Conservation (phyloP, 2,888 invertebrate species). For the Tuberolachnus salignus region DNA sequence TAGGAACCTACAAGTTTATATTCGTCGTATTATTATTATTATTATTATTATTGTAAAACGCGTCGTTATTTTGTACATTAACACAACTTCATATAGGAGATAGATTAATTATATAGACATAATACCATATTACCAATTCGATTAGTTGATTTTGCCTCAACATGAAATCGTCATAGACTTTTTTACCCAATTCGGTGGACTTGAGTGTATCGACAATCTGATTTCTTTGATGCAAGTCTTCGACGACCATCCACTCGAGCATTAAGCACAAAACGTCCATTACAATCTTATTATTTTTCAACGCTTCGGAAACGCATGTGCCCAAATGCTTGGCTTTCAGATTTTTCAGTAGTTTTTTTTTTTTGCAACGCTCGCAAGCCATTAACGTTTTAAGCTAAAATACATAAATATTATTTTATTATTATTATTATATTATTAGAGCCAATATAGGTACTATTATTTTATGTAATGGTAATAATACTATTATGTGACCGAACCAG, state of each 20-base stretch:
- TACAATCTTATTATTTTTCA: slow-evolving; percentile 71
- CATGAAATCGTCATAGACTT: slow-evolving; percentile 74
- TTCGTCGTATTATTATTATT: too few relatives aligned
- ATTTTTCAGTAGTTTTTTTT: slow-evolving; percentile 74
- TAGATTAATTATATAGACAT: not conserved
- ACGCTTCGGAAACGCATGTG: slow-evolving; percentile 74
- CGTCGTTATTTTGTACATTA: not conserved
- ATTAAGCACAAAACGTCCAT: slow-evolving; percentile 76
- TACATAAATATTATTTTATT: not conserved
- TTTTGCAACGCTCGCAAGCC: slow-evolving; percentile 72
- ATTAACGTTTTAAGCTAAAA: slow-evolving; percentile 68
- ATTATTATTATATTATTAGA: too few relatives aligned
- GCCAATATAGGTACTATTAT: too few relatives aligned
- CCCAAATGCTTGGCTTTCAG: slow-evolving; percentile 73
- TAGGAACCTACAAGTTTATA: too few relatives aligned
- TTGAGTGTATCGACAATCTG: slow-evolving; percentile 65
- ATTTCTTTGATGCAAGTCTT: slow-evolving; percentile 65
- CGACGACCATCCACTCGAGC: slow-evolving; percentile 76
- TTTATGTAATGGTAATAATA: too few relatives aligned
- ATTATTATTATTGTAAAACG: too few relatives aligned
- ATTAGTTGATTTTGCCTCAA: slow-evolving; percentile 75
- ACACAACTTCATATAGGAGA: not conserved
- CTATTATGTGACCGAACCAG: too few relatives aligned
- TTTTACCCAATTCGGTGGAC: slow-evolving; percentile 73
- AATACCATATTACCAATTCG: slow-evolving; percentile 68